These are phyloP conservation scores for Nineta flava DNA, from an alignment of 2,888 invertebrate species.

Conservation along the genomic window DNA sequence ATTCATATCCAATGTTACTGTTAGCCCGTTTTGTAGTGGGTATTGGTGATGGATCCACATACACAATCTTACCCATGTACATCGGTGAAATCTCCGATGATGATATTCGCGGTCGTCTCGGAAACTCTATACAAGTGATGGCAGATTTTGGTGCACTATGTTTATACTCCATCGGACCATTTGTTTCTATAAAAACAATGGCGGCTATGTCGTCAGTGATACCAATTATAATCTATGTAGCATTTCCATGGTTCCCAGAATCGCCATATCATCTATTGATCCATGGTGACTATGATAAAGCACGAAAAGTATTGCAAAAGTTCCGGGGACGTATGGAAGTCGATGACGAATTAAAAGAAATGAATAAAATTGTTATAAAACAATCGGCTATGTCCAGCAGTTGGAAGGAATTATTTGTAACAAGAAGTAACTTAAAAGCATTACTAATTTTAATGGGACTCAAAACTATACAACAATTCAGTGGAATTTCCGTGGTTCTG, in stretches of 20 bases:
- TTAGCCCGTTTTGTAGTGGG: conserved; percentile 33
- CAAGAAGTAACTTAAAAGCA: conserved; percentile 42
- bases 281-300: conserved; percentile 27
- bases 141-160: conserved; percentile 39
- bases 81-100: conserved; percentile 41
- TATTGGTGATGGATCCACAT: conserved; percentile 30
- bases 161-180: conserved; percentile 45
- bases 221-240: conserved; percentile 37
- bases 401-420: conserved; percentile 35
- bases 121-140: conserved; percentile 39
- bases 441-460: conserved; percentile 33
- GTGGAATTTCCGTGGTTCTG: conserved; percentile 24
- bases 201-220: conserved; percentile 39
- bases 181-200: conserved; percentile 36
- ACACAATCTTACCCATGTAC: conserved; percentile 35
- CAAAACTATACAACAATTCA: conserved; percentile 23
- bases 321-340: conserved; percentile 34
- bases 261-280: conserved; percentile 35
- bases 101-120: conserved; percentile 38
- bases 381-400: conserved; percentile 35
- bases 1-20: not conserved
- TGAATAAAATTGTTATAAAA: conserved; percentile 22
- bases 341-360: conserved; percentile 31
- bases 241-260: conserved; percentile 49
- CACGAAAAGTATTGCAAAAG: conserved; percentile 35